These are phyloP conservation scores for Drosophila kanekoi DNA, from an alignment of 2,888 invertebrate genomes.

Conservation along the genomic window DNA sequence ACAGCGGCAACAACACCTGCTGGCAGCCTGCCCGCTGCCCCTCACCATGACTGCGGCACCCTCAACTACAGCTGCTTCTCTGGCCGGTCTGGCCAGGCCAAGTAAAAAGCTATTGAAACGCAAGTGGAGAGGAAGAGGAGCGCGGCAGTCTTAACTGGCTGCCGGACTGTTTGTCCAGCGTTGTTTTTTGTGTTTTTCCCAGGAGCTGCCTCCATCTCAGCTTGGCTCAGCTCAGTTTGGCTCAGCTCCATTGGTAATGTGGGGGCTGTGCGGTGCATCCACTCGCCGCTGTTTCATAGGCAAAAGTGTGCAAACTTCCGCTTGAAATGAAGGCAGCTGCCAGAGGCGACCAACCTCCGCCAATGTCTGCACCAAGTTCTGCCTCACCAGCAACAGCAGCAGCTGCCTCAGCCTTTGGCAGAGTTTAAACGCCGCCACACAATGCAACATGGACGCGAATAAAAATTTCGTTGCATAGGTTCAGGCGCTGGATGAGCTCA, in stretches of 20 bases:
- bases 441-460: slow-evolving; percentile 32
- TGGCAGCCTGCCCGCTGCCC: neutral
- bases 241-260: slow-evolving; percentile 28
- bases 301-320: slow-evolving; percentile 54
- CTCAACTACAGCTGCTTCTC: slow-evolving; percentile 1
- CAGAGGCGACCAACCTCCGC: neutral
- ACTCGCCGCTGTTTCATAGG: slow-evolving; percentile 9
- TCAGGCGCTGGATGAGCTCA: slow-evolving; percentile 24
- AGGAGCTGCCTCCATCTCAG: slow-evolving; percentile 11
- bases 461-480: slow-evolving; percentile 58
- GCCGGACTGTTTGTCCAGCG: slow-evolving; percentile 19
- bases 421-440: slow-evolving; percentile 46
- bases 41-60: neutral
- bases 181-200: neutral
- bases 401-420: slow-evolving; percentile 10
- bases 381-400: slow-evolving; percentile 6
- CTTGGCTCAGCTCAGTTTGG: slow-evolving; percentile 20
- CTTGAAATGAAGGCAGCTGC: slow-evolving; percentile 28
- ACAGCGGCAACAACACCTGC: slow-evolving; percentile 23
- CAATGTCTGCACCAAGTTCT: slow-evolving; percentile 7
- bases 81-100: slow-evolving; percentile 29
- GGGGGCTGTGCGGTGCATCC: slow-evolving; percentile 23
- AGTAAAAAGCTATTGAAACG: slow-evolving; percentile 61
- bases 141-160: slow-evolving; percentile 2
- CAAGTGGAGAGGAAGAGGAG: slow-evolving; percentile 15